Base-by-base conservation (phyloP, 2,113 vertebrate species). In the Spea multiplicata region DNA sequence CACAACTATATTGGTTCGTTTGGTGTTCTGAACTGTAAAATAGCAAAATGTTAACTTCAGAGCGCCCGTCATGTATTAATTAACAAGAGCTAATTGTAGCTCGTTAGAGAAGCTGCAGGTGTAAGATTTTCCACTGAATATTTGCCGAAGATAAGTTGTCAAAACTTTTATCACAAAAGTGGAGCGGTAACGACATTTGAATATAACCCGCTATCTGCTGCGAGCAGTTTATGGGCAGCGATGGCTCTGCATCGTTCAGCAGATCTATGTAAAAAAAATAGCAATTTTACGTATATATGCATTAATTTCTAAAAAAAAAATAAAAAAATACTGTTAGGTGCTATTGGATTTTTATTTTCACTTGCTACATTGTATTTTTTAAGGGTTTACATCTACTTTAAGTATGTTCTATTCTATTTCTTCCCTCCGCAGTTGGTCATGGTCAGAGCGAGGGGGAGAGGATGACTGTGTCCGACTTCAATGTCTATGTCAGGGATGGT, bases 361-460 rank as follows among this genome's bases (percentile, higher is more conserved):
- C 30, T 30, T 2, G 30, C 30, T 30, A 30, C 30, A 30, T 30
- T 30, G 30, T 30, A 30, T 30, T 1, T 2, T 30, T 30, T 30
- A 10, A 53, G 50, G 50, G 50, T 6, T 53, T 8, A 53, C 50
- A 53, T 53, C 6, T 12, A 8, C 50, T 8, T 53, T 53, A 53
- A 8, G 50, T 53, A 10, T 6, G 3, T 53, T 6, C 50, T 53
- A 10, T 53, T 6, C 50, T 59, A 59, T 59, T 59, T 59, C 55
- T 87, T 66, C 71, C 66, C 78, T 74, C 52, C 71, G 10, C 88
- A 99, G 97, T 97, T 44, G 97, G 97, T 79, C 97, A 99, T 0
- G 97, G 97, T 16, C 94, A 97, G 91, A 99, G 97, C 0, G 95
- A 98, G 86, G 97, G 97, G 0, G 95, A 97, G 9, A 90, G 97